phyloP scores from a whole-genome alignment of 2,113 vertebrate species.

The Eleginops maclovinus region DNA sequence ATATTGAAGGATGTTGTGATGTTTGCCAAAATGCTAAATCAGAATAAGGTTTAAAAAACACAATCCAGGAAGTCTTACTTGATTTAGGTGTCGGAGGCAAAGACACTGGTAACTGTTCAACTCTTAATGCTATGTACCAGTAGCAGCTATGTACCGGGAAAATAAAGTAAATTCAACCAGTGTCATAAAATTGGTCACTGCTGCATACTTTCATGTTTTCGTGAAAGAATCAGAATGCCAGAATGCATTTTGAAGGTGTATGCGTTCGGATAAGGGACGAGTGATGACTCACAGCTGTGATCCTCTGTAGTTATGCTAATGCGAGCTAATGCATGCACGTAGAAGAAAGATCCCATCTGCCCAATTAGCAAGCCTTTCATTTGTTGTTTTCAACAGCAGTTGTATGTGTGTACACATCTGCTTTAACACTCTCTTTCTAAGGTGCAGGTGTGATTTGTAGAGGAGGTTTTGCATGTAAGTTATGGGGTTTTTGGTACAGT shows the following conservation, averaged over 20 bases:
- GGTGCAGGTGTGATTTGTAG: slow-evolving; percentile 51
- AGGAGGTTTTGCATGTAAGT: slow-evolving; percentile 29
- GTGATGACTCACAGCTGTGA: slow-evolving; percentile 71
- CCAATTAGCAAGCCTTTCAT: slow-evolving; percentile 67
- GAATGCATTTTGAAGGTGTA: slow-evolving; percentile 35
- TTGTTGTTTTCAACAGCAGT: slow-evolving; percentile 69
- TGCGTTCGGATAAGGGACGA: slow-evolving; percentile 38
- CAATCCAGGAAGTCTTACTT: no score
- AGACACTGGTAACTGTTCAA: no score
- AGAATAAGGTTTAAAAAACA: no score
- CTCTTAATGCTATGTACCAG: background rate
- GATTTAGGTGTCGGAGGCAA: no score
- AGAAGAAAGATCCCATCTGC: slow-evolving; percentile 77
- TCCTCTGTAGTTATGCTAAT: slow-evolving; percentile 80
- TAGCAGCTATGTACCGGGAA: no score
- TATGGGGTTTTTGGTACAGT: slow-evolving; percentile 12
- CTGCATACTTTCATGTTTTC: slow-evolving; percentile 48
- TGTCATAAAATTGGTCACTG: background rate
- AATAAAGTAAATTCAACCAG: background rate
- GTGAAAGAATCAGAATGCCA: slow-evolving; percentile 46
- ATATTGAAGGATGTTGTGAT: background rate
- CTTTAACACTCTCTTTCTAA: slow-evolving; percentile 15
- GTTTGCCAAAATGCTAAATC: background rate
- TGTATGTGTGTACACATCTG: slow-evolving; percentile 48
- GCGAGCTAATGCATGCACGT: slow-evolving; percentile 68